Conservation (phyloP, 2,113 vertebrate species). For the Myiozetetes cayanensis region DNA sequence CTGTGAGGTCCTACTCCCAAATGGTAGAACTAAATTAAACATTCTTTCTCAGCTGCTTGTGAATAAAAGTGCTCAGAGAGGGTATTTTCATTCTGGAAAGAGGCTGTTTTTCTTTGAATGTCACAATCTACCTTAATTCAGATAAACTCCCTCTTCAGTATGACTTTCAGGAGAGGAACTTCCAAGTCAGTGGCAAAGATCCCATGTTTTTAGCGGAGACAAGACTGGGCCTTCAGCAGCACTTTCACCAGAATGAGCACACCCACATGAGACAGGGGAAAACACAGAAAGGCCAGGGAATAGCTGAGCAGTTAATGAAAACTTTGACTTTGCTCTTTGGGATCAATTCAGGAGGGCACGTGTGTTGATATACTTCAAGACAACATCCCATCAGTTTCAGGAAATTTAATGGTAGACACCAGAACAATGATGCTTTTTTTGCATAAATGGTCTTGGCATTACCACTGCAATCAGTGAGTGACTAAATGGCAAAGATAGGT, state of each 20-base stretch:
- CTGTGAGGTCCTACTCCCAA: background rate
- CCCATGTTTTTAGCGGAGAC: background rate
- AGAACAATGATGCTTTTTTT: background rate
- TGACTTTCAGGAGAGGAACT: background rate
- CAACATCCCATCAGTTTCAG: background rate
- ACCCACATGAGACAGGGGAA: background rate
- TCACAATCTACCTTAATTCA: background rate
- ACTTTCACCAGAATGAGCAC: background rate
- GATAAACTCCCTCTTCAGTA: background rate
- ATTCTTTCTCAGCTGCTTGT: background rate
- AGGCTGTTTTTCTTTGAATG: background rate
- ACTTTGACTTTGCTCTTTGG: background rate
- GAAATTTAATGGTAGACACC: background rate
- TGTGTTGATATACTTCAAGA: background rate
- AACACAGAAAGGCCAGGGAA: background rate
- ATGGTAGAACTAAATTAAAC: background rate
- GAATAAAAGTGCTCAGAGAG: background rate
- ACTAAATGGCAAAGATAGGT: background rate
- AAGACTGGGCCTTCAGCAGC: background rate
- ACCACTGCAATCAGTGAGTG: too few relatives aligned
- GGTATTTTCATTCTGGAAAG: background rate
- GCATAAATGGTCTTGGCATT: background rate
- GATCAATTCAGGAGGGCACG: background rate
- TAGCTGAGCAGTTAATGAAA: background rate
- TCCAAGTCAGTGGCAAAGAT: background rate